Evolutionary conservation across 2,113 vertebrate genomes (phyloP).

Genomic region (Xiphophorus maculatus): DNA sequence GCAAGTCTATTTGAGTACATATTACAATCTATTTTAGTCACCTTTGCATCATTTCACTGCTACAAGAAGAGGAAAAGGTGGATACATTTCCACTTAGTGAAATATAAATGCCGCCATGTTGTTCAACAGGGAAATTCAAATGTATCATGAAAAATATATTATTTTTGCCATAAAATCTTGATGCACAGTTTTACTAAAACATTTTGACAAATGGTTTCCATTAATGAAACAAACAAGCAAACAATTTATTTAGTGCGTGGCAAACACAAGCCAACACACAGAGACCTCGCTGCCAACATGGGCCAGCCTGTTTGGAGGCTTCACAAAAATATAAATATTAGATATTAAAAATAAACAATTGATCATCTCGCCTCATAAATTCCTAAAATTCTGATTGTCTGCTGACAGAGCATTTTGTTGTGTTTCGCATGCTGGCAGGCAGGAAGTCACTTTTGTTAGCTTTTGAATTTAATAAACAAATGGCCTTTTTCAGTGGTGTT

Average conservation of each 20-base stretch:
- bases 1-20: conserved; percentile 32
- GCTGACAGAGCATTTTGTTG: conserved; percentile 69
- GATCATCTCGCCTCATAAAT: conserved; percentile 74
- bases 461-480: too few relatives aligned
- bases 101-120: conserved; percentile 81
- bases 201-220: conserved; percentile 77
- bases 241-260: conserved; percentile 63
- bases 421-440: conserved; percentile 59
- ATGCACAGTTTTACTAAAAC: conserved; percentile 81
- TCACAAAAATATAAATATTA: conserved; percentile 79
- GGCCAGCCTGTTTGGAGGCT: conserved; percentile 73
- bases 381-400: conserved; percentile 68
- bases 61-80: conserved; percentile 69
- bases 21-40: conserved; percentile 32
- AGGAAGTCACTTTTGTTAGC: conserved; percentile 13
- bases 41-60: conserved; percentile 62
- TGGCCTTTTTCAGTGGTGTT: conserved; percentile 16
- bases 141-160: conserved; percentile 83
- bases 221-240: conserved; percentile 83
- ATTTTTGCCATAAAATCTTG: conserved; percentile 81
- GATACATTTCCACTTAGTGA: conserved; percentile 77
- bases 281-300: conserved; percentile 72
- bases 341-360: conserved; percentile 80
- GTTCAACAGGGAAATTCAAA: conserved; percentile 82
- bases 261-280: conserved; percentile 71